A percentile compares a stretch with the other conserved stretches of the same genome.
Evolutionary conservation across 2,888 invertebrate genomes (phyloP).

Genomic region (Drosophila hamatofila): DNA sequence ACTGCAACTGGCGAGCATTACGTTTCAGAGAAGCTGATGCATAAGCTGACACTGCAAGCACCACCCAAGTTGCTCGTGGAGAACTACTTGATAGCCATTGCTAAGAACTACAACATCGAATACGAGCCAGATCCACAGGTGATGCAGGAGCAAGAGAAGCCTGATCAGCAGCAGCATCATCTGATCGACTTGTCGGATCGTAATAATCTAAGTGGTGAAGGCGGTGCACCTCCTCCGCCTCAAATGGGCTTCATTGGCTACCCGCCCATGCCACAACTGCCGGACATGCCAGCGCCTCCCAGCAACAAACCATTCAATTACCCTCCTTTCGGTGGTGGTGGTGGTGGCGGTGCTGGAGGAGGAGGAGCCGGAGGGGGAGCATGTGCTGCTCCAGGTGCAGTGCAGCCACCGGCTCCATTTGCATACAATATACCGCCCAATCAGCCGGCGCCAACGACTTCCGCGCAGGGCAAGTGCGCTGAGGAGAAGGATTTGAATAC

Average conservation of each 20-base stretch:
- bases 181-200: constrained; percentile 89
- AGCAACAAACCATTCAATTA: constrained; percentile 89
- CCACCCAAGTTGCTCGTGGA: constrained; percentile 98
- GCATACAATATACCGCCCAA: constrained; percentile 87
- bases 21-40: constrained; percentile 95
- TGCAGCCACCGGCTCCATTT: constrained; percentile 74
- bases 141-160: constrained; percentile 89
- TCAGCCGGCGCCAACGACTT: constrained; percentile 68
- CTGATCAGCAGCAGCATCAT: constrained; percentile 86
- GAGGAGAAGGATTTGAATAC: constrained; percentile 89
- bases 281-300: constrained; percentile 86
- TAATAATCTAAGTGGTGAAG: constrained; percentile 87
- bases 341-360: constrained; percentile 74
- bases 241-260: constrained; percentile 93
- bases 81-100: constrained; percentile 96
- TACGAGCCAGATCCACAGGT: constrained; percentile 98
- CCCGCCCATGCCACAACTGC: constrained; percentile 90
- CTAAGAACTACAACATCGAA: constrained; percentile 96
- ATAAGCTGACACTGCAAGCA: constrained; percentile 96
- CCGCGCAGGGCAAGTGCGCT: constrained; percentile 73
- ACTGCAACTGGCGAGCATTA: constrained; percentile 95
- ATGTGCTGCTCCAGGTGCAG: constrained; percentile 56
- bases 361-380: constrained; percentile 76
- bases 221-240: constrained; percentile 87
- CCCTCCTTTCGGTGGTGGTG: constrained; percentile 85